These are phyloP conservation scores for Gadus chalcogrammus DNA, from an alignment of 2,113 vertebrate genomes.

Conservation along the genomic window DNA sequence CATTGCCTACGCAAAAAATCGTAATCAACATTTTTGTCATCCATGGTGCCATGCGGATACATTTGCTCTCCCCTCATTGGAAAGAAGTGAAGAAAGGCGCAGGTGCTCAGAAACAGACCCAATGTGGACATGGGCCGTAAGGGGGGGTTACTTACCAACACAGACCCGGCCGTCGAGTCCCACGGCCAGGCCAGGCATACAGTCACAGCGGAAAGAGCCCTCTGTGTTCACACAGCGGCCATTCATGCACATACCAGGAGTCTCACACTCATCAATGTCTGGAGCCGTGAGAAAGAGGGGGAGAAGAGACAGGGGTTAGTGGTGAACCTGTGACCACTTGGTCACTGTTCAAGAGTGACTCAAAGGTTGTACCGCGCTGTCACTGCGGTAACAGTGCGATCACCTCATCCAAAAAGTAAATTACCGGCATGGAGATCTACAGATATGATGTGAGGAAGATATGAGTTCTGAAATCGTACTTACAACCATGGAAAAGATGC, in stretches of 20 bases:
- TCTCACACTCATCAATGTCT: constrained; percentile 98
- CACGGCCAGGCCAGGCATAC: constrained; percentile 93
- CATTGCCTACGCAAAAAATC: too few species aligned
- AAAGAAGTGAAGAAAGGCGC: neutral
- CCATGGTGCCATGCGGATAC: too few species aligned
- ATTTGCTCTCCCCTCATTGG: too few species aligned
- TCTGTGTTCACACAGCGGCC: constrained; percentile 96
- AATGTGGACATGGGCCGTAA: neutral
- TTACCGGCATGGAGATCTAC: too few species aligned
- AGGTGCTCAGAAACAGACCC: neutral
- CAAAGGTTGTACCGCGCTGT: too few species aligned
- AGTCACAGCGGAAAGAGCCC: constrained; percentile 95
- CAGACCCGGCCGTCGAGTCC: constrained; percentile 94
- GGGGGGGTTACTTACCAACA: constrained; percentile 81
- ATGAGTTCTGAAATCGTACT: too few species aligned
- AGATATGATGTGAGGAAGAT: too few species aligned
- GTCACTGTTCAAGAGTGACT: too few species aligned
- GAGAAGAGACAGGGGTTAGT: neutral
- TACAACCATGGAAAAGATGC: too few species aligned
- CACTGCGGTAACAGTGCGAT: too few species aligned
- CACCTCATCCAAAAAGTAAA: too few species aligned
- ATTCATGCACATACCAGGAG: constrained; percentile 96
- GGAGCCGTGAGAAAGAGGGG: constrained; percentile 24
- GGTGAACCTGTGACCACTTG: neutral
- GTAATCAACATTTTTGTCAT: too few species aligned